phyloP scores from a whole-genome alignment of 2,888 invertebrate genomes.

The Torymus aiolomorphi region DNA sequence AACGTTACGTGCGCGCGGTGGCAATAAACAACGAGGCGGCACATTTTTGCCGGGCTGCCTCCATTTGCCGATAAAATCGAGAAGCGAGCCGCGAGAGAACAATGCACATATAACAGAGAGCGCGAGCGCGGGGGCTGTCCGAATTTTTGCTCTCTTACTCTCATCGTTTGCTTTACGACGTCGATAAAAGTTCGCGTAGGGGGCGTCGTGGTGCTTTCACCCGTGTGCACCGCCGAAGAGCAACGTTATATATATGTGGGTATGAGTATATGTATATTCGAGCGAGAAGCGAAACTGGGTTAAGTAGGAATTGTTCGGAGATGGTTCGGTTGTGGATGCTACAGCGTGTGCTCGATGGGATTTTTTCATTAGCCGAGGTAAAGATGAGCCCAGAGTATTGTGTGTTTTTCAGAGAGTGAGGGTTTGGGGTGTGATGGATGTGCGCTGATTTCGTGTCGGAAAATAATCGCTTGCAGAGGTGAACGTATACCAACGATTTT shows the following conservation, averaged over 20 bases:
- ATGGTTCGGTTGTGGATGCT: too few relatives aligned
- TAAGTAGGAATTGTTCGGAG: constrained; percentile 45
- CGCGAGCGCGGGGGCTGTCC: constrained; percentile 11
- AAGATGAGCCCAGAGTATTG: too few relatives aligned
- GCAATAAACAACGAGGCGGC: constrained; percentile 36
- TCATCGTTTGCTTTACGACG: constrained; percentile 54
- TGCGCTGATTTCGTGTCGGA: too few relatives aligned
- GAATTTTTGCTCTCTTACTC: constrained; percentile 42
- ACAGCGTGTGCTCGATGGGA: background rate
- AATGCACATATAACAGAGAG: constrained; percentile 21
- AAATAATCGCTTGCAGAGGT: too few relatives aligned
- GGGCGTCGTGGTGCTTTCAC: constrained; percentile 42
- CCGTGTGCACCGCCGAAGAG: constrained; percentile 6
- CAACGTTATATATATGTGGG: background rate
- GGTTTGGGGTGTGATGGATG: too few relatives aligned
- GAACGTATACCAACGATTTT: too few relatives aligned
- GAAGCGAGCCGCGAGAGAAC: constrained; percentile 30
- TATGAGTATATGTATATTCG: constrained; percentile 1
- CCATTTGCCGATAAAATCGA: constrained; percentile 51
- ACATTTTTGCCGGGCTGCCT: constrained; percentile 35
- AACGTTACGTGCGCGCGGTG: background rate
- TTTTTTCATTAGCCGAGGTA: constrained; percentile 12
- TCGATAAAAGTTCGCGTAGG: constrained; percentile 42
- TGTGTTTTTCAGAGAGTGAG: too few relatives aligned
- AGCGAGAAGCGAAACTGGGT: constrained; percentile 37